Base-by-base conservation (phyloP, 2,888 invertebrate species). In the Tiliacea aurago region DNA sequence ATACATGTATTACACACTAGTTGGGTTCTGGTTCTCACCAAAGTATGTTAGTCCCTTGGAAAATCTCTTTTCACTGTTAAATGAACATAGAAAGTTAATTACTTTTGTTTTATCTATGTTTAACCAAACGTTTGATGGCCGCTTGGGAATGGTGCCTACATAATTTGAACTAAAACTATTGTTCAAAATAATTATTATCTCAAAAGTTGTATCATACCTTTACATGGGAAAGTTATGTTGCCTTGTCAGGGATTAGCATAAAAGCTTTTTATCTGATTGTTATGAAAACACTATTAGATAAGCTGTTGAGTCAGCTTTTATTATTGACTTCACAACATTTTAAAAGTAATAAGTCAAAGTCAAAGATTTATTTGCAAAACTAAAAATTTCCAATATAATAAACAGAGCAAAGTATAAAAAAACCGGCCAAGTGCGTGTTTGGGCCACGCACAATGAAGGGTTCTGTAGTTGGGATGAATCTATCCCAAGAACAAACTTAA, bases 221-320 rank as follows among this genome's bases (percentile, higher is more conserved):
- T 62, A 68, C 65, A 80, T 62, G 68, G 75, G 76, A 81, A 80
- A 75, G 37, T 53, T 68, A 43, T 79, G 56, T 67, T 78, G 15
- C 55, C 41, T 55, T 61, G 70, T 65, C 56, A 65, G 53, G 11
- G 84, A 80, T 80, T 80, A 55, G 59, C 80, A 71, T 84, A 70
- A 79, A 73, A 80, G 65, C 33, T 0, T 59, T 56, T 84, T 81
- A 81, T 84, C 80, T 51, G 71, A 71, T 75, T 51, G 62, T 69
- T 83, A 80, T 43, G 43, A 84, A 69, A 71, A 51, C 68, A 80
- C 68, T 80, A 49, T 62, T 49, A 81, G 79, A 81, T 79, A 79
- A 49, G 58, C 28, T 45, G 43, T 49, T 78, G 61, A 56, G 68
- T 65, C 56, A 69, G 43, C 47, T n/a, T 53, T 83, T 43, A 61